phyloP scores from a whole-genome alignment of 2,113 vertebrate species.

The Zosterops lateralis region DNA sequence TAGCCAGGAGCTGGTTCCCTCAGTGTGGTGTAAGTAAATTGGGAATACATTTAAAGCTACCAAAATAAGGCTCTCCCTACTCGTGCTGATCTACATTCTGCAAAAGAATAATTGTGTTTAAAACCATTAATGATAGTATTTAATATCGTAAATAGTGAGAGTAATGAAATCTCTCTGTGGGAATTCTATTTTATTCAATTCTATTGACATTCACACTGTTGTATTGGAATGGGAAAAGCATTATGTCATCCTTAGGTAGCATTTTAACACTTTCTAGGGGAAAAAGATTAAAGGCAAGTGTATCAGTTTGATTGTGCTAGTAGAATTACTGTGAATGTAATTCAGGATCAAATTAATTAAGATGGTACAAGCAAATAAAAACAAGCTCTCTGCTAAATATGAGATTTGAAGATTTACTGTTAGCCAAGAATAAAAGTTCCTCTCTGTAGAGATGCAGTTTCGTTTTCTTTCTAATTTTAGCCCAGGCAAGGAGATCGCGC shows the following conservation, averaged over 20 bases:
- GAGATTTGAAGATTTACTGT: not conserved
- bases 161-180: not conserved
- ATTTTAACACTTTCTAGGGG: not conserved
- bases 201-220: not conserved
- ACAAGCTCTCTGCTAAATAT: rapidly evolving
- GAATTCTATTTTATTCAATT: not conserved
- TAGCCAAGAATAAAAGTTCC: not conserved
- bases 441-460: not conserved
- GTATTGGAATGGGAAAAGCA: not conserved
- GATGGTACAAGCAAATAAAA: not conserved
- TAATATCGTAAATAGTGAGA: not conserved
- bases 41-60: not conserved
- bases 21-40: not conserved
- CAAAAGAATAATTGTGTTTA: not conserved
- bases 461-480: not conserved
- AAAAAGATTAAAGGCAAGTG: not conserved
- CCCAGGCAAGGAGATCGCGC: not conserved
- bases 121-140: not conserved
- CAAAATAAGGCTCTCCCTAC: not conserved
- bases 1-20: not conserved
- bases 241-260: not conserved
- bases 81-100: not conserved
- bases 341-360: not conserved
- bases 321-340: not conserved
- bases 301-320: not conserved